These are phyloP conservation scores for Trinorchestia longiramus DNA, from an alignment of 1,140 invertebrate species.

Conservation along the genomic window DNA sequence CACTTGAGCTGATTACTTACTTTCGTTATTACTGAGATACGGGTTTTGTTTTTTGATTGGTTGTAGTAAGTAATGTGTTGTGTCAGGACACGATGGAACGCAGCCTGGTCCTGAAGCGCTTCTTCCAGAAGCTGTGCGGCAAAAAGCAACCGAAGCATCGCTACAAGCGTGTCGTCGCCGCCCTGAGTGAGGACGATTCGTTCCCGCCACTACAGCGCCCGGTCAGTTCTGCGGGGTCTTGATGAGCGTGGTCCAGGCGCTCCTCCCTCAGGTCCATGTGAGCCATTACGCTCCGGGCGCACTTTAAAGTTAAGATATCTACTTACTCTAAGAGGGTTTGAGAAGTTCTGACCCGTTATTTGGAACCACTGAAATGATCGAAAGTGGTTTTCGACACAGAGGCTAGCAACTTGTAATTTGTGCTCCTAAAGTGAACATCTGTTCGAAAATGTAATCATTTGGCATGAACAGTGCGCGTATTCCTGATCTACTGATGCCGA, in stretches of 20 bases:
- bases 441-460: neutral
- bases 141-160: conserved; percentile 23
- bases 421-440: neutral
- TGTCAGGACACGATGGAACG: neutral
- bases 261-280: neutral
- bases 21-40: neutral
- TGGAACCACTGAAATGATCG: neutral
- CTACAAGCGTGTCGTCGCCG: conserved; percentile 9
- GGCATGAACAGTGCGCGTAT: neutral
- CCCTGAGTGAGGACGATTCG: neutral
- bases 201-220: conserved; percentile 13
- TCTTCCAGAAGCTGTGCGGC: neutral
- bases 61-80: neutral
- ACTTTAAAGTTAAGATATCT: neutral
- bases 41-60: neutral
- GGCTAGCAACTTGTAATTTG: neutral
- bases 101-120: neutral
- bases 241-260: neutral
- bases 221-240: neutral
- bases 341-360: neutral
- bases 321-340: neutral
- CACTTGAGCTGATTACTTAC: no score
- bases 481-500: neutral
- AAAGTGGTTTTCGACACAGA: neutral
- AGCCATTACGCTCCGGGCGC: neutral